Conservation (phyloP, 2,113 vertebrate genomes). For the Salvelinus sp. region DNA sequence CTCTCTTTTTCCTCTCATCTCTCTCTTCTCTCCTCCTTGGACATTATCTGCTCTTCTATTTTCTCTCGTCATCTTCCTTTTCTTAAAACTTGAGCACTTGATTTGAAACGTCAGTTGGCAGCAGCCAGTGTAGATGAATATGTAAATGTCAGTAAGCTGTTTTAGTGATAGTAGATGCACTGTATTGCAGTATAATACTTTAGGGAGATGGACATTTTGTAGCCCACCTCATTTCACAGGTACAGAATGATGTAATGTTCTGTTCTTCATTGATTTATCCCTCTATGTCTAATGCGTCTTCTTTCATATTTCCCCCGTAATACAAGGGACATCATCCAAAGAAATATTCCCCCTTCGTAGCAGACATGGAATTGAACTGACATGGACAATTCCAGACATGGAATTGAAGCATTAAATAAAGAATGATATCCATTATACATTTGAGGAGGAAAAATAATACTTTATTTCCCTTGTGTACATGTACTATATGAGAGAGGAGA, state of each 20-base stretch:
- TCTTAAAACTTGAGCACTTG: conserved; percentile 60
- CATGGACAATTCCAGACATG: conserved; percentile 24
- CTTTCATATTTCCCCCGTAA: conserved; percentile 41
- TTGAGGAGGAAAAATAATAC: conserved; percentile 73
- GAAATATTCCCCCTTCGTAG: conserved; percentile 60
- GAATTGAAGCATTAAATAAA: conserved; percentile 72
- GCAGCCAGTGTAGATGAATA: conserved; percentile 68
- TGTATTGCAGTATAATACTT: conserved; percentile 52
- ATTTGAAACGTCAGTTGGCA: conserved; percentile 64
- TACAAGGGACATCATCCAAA: conserved; percentile 61
- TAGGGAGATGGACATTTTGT: conserved; percentile 40
- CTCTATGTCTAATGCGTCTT: conserved; percentile 34
- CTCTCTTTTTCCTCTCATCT: conserved; percentile 47
- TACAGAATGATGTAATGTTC: conserved; percentile 24
- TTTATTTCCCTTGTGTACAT: conserved; percentile 76
- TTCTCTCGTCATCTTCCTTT: conserved; percentile 51
- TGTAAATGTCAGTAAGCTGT: conserved; percentile 74
- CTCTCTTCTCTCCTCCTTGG: conserved; percentile 14
- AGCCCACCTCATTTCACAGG: conserved; percentile 48
- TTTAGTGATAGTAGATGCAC: conserved; percentile 74
- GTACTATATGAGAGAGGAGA: conserved; percentile 68
- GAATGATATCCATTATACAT: conserved; percentile 76
- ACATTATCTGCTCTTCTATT: conserved; percentile 51
- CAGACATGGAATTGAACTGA: conserved; percentile 60
- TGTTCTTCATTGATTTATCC: conserved; percentile 23